These are phyloP conservation scores for Brachionus plicatilis DNA, from an alignment of 1,140 invertebrate genomes.

Conservation along the genomic window DNA sequence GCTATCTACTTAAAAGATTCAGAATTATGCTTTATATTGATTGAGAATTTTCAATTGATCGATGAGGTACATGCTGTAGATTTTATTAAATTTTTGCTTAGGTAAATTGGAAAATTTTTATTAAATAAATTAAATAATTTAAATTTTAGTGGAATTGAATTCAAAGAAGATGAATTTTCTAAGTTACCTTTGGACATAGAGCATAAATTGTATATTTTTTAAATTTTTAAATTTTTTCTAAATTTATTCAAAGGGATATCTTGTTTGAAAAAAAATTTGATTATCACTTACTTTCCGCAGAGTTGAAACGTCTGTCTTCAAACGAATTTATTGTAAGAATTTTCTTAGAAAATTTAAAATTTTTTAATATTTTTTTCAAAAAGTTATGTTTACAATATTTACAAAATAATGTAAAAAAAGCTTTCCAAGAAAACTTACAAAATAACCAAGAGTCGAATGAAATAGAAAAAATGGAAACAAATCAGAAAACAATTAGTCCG, in stretches of 20 bases:
- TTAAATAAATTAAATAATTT: background rate
- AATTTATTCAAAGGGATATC: background rate
- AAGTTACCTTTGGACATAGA: background rate
- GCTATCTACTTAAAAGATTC: conserved; percentile 29
- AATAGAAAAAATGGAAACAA: conserved; percentile 18
- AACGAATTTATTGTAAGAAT: conserved; percentile 38
- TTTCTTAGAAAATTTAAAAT: background rate
- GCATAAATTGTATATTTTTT: background rate
- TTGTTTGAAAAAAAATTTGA: conserved; percentile 30
- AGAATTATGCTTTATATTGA: background rate
- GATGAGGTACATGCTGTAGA: conserved; percentile 17
- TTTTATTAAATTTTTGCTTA: conserved; percentile 18
- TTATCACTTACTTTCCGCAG: background rate
- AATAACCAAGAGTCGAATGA: background rate
- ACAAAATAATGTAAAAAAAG: conserved; percentile 30
- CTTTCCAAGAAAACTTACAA: background rate
- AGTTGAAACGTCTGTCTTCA: conserved; percentile 9
- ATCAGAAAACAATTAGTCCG: background rate
- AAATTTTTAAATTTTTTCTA: background rate
- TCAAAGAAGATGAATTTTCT: background rate
- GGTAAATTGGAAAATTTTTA: background rate
- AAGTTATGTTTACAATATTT: conserved; percentile 37
- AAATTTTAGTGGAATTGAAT: background rate
- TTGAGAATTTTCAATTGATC: conserved; percentile 18
- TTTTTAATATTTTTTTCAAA: background rate